These are phyloP conservation scores for Gymnarchus niloticus DNA, from an alignment of 2,113 vertebrate genomes.

Conservation along the genomic window DNA sequence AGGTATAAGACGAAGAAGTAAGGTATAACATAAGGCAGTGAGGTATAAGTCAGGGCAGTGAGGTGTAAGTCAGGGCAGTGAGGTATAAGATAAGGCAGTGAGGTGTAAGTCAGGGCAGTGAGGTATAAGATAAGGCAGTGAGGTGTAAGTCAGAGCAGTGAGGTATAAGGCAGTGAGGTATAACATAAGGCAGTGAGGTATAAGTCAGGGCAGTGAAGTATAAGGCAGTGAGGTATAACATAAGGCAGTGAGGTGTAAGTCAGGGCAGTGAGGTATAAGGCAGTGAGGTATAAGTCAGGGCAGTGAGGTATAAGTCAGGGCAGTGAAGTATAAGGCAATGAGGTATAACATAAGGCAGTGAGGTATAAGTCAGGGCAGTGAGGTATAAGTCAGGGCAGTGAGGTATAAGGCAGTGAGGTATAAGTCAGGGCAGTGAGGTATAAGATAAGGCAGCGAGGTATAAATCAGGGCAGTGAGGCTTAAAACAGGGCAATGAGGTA, in stretches of 20 bases:
- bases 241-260: background rate
- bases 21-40: no score
- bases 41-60: background rate
- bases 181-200: background rate
- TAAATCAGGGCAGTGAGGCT: no score
- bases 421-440: background rate
- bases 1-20: no score
- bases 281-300: background rate
- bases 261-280: background rate
- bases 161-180: background rate
- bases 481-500: background rate
- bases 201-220: no score
- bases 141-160: no score
- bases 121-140: background rate
- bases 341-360: background rate
- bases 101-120: background rate
- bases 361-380: background rate
- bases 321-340: no score
- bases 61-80: background rate
- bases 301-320: background rate
- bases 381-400: no score
- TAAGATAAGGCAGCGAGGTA: no score
- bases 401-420: background rate
- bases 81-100: background rate
- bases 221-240: background rate